A percentile compares a stretch with the other conserved stretches of the same genome.
Conservation (phyloP, 2,888 invertebrate species). For the Clistopyga incitator region DNA sequence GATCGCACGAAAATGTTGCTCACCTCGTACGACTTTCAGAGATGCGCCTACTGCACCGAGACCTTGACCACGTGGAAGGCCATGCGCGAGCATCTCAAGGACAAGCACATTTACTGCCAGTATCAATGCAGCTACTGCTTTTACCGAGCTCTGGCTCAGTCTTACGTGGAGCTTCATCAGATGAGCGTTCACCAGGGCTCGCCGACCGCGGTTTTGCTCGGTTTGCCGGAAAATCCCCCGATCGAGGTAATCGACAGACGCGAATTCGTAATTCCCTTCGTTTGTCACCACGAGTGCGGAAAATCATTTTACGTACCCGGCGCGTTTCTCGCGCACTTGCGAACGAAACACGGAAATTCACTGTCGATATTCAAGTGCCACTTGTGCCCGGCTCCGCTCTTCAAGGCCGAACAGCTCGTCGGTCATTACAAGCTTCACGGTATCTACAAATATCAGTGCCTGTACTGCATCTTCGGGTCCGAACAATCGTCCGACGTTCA, state of each 20-base stretch:
- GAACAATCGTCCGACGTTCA: conserved; percentile 82
- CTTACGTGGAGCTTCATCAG: conserved; percentile 88
- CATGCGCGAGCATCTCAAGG: conserved; percentile 87
- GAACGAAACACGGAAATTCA: conserved; percentile 73
- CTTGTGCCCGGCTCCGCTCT: conserved; percentile 83
- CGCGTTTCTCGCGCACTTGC: conserved; percentile 80
- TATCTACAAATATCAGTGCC: conserved; percentile 85
- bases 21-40: conserved; percentile 83
- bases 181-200: conserved; percentile 72
- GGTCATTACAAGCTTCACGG: conserved; percentile 83
- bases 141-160: conserved; percentile 87
- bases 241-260: conserved; percentile 75
- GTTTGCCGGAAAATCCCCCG: conserved; percentile 68
- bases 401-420: conserved; percentile 75
- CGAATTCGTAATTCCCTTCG: conserved; percentile 77
- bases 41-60: conserved; percentile 87
- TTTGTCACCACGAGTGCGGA: conserved; percentile 81
- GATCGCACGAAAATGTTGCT: conserved; percentile 78
- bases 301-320: conserved; percentile 81
- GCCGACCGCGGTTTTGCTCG: conserved; percentile 65
- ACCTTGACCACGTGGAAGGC: conserved; percentile 83
- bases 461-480: conserved; percentile 84
- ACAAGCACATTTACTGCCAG: conserved; percentile 87
- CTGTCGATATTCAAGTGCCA: conserved; percentile 83
- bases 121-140: conserved; percentile 89